Evolutionary conservation across 1,140 invertebrate genomes (phyloP).

Genomic region (Drosophila serrata): DNA sequence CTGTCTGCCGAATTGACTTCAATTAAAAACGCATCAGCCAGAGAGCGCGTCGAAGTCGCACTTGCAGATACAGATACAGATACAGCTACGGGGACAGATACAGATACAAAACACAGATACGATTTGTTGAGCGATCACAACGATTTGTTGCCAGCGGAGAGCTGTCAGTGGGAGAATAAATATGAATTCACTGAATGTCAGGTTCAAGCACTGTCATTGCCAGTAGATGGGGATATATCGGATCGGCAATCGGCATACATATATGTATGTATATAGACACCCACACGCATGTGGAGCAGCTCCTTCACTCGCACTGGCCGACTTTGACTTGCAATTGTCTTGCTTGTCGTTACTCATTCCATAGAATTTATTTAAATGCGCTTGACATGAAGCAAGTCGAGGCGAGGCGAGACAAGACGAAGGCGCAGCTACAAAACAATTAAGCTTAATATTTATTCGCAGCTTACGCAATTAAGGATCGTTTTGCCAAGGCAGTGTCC

Average conservation of each 20-base stretch:
- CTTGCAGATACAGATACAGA: slow-evolving; percentile 16
- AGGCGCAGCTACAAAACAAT: slow-evolving; percentile 55
- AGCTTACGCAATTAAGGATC: slow-evolving; percentile 71
- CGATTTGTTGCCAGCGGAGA: slow-evolving; percentile 43
- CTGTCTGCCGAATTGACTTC: slow-evolving; percentile 63
- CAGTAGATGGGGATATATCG: slow-evolving; percentile 23
- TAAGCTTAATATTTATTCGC: slow-evolving; percentile 60
- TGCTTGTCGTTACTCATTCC: slow-evolving; percentile 33
- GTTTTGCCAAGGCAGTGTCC: slow-evolving; percentile 61
- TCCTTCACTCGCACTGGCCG: slow-evolving; percentile 47
- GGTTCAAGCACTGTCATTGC: slow-evolving; percentile 74
- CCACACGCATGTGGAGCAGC: slow-evolving; percentile 57
- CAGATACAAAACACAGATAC: slow-evolving; percentile 6
- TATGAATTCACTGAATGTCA: slow-evolving; percentile 71
- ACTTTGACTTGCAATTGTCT: slow-evolving; percentile 76
- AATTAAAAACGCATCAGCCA: slow-evolving; percentile 79
- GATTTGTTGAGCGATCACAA: slow-evolving; percentile 28
- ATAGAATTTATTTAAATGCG: slow-evolving; percentile 56
- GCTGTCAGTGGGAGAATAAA: slow-evolving; percentile 52
- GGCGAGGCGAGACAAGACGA: slow-evolving; percentile 9
- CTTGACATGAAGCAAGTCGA: slow-evolving; percentile 51
- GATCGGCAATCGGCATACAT: slow-evolving; percentile 16
- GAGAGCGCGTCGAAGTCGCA: slow-evolving; percentile 2
- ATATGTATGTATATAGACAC: slow-evolving; percentile 53
- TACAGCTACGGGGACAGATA: background rate